These are phyloP conservation scores for Neosilurus hyrtlii DNA, from an alignment of 2,797 vertebrate species.

Conservation along the genomic window DNA sequence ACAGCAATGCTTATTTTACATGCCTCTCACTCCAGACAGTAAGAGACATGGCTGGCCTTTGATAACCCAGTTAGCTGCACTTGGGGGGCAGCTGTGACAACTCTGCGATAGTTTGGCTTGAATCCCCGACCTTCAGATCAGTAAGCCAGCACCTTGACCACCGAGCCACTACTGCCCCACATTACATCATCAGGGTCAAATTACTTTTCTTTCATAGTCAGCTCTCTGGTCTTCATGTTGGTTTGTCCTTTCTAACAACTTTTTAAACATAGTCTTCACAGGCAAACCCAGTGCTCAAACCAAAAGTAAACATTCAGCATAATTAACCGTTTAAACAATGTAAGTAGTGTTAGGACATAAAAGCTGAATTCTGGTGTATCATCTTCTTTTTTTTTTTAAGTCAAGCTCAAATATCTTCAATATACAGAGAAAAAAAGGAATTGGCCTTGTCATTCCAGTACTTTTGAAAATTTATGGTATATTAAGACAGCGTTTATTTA, in stretches of 20 bases:
- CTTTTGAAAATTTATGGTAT: background rate
- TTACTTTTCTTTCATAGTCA: background rate
- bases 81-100: too few relatives aligned
- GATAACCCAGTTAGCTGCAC: too few relatives aligned
- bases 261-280: background rate
- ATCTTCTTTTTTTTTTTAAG: background rate
- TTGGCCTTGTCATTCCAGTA: background rate
- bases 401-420: background rate
- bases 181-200: background rate
- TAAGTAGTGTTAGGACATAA: background rate
- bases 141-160: too few relatives aligned
- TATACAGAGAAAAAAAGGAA: background rate
- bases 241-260: background rate
- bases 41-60: too few relatives aligned
- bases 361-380: background rate
- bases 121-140: too few relatives aligned
- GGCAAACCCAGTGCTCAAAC: background rate
- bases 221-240: background rate
- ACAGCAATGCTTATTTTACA: too few relatives aligned
- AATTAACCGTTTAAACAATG: background rate
- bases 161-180: too few relatives aligned
- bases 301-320: background rate
- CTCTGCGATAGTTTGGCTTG: too few relatives aligned
- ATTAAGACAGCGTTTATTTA: background rate
- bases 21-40: too few relatives aligned